Evolutionary conservation across 2,113 vertebrate species (phyloP).

Genomic region (Mastomys coucha): DNA sequence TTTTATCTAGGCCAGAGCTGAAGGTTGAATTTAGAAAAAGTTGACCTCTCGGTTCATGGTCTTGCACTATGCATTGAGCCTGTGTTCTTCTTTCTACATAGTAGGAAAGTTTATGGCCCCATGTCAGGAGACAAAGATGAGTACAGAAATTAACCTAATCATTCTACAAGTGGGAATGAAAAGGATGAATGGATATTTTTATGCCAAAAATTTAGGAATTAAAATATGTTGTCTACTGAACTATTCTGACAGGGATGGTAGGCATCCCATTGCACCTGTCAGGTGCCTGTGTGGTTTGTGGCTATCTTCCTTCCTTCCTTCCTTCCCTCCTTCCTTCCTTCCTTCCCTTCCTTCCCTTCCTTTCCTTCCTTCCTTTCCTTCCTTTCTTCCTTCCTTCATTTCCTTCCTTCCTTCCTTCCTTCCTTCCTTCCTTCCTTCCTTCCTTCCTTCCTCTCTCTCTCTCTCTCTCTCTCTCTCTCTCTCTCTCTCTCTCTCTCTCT

Average conservation of each 20-base stretch:
- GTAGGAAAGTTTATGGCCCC: not conserved
- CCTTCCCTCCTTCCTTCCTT: too few species aligned
- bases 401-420: too few species aligned
- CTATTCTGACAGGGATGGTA: not conserved
- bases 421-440: too few species aligned
- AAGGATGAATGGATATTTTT: not conserved
- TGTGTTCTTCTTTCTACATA: not conserved
- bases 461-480: too few species aligned
- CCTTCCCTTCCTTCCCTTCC: too few species aligned
- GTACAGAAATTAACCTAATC: not conserved
- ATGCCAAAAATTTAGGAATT: not conserved
- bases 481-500: too few species aligned
- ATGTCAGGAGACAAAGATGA: not conserved
- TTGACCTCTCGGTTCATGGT: not conserved
- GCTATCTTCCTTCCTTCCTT: too few species aligned
- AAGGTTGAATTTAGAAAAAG: not conserved
- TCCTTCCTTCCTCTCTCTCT: too few species aligned
- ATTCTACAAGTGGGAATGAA: not conserved
- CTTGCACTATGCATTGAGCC: not conserved
- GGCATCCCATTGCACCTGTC: not conserved
- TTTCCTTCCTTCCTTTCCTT: too few species aligned
- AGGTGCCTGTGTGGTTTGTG: too few species aligned
- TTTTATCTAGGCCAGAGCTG: not conserved
- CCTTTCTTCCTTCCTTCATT: too few species aligned
- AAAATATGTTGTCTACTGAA: not conserved